phyloP scores from a whole-genome alignment of 2,113 vertebrate species.

The Oreotrochilus melanogaster region DNA sequence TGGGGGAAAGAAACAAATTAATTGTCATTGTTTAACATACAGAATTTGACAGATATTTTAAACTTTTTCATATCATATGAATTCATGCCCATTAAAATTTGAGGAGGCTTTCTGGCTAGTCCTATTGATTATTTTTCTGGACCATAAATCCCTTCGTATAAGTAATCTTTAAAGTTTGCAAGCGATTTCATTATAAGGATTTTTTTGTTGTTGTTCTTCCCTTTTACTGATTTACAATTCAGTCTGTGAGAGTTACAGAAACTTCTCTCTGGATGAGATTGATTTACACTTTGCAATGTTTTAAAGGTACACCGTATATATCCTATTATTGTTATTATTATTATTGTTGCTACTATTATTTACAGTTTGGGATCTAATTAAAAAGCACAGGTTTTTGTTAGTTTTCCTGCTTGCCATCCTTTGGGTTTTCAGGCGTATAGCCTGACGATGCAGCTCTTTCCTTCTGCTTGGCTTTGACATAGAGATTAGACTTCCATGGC shows the following conservation, averaged over 20 bases:
- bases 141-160: background rate
- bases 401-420: background rate
- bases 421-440: background rate
- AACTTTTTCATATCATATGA: background rate
- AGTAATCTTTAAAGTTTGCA: background rate
- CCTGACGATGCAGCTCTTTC: background rate
- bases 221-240: background rate
- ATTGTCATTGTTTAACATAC: background rate
- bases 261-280: background rate
- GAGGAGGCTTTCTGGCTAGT: background rate
- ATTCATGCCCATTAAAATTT: background rate
- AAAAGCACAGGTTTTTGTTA: background rate
- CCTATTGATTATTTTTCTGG: background rate
- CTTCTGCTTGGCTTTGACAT: constrained; percentile 24
- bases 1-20: background rate
- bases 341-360: background rate
- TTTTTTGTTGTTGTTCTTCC: background rate
- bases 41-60: background rate
- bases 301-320: background rate
- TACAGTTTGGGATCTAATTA: background rate
- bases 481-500: constrained; percentile 57
- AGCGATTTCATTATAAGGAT: background rate
- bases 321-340: too few relatives aligned
- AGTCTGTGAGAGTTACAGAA: background rate
- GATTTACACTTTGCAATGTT: background rate